Base-by-base conservation (phyloP, 2,797 vertebrate species). In the Pogonophryne albipinna region DNA sequence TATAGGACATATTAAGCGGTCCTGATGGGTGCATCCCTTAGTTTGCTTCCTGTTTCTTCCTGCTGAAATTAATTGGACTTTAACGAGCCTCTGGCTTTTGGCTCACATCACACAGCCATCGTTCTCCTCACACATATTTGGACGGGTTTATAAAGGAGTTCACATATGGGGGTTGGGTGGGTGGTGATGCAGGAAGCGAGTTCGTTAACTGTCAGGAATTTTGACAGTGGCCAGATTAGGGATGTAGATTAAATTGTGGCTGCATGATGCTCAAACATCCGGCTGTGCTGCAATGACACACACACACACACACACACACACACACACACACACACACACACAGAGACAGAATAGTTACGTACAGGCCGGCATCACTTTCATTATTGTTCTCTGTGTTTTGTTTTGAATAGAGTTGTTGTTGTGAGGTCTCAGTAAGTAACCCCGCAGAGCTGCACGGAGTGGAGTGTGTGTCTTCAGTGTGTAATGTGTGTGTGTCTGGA, bases 371-470 rank as follows among this genome's bases (percentile, higher is more conserved):
- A 58, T 58, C 15, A 42, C 44, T 82, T 73, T 87, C 9, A 77
- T 78, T 74, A 27, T 68, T 85, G 66, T 85, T 75, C 60, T 81
- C 60, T 88, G 44, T 91, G 65, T 87, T 89, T 88, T 91, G 82
- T 88, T 89, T 86, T 87, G 86, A 84, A 90, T 94, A 90, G 75
- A 93, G 80, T 83, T 89, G 92, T 93, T 94, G 93, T 94, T 95
- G 93, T 94, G 96, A 95, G 92, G 93, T 95, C 89, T 95, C 95
- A 92, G 95, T 95, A 93, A 96, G 96, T 94, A 95, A 38, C 83
- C 82, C 78, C 23, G 87, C 77, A 45, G 80, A 83, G 59, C 82
- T 92, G 93, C 92, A 94, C 73, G 87, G 88, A 20, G 67, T 93
- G 91, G 71, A 74, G 73, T 87, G 84, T 34, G 71, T 83, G 49